Evolutionary conservation across 2,113 vertebrate genomes (phyloP), one percentile per base, ranked within the genome.

Genomic region (Morone saxatilis): DNA sequence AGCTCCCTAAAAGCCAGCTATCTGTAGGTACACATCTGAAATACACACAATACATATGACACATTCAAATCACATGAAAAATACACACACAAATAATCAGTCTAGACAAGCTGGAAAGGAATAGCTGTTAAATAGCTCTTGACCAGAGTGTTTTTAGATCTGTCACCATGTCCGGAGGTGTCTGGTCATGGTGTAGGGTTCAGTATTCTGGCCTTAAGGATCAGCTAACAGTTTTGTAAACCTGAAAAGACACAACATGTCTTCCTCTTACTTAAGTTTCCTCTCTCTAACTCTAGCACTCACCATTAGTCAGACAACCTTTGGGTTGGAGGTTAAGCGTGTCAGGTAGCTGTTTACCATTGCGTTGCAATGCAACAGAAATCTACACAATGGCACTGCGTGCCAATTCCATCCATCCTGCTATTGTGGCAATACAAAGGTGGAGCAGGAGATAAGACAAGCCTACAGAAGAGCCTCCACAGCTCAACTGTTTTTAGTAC

Each of bases 381-480:
- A 61, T 71, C 12, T 22, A 31, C 50, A 72, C 7, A 79, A 69
- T 4, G 43, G 47, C 36, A 50, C 1, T 63, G 3, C 31, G 53
- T 16, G 13, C 22, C 45, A 50, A 40, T 71, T 54, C 63, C 40
- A 53, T 43, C 2, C 38, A 71, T n/a, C 9, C 22, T 80, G 31
- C 38, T 43, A 31, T 74, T 85, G 56, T 62, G 11, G 60, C n/a
- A 62, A 79, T 76, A 61, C 69, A 84, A 91, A 91, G 77, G 80
- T 87, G 79, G 75, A 72, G 36, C 66, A 12, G 56, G 51, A 91
- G 76, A 90, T 91, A 86, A 92, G 57, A 63, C 25, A 9, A 36
- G 50, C 65, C 50, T 51, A 70, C 65, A 74, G 43, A 69, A 14
- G 54, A 59, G 59, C 59, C 67, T 68, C 25, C 48, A 41, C 57